Base-by-base conservation (phyloP, 2,888 invertebrate species). In the Pecten maximus region DNA sequence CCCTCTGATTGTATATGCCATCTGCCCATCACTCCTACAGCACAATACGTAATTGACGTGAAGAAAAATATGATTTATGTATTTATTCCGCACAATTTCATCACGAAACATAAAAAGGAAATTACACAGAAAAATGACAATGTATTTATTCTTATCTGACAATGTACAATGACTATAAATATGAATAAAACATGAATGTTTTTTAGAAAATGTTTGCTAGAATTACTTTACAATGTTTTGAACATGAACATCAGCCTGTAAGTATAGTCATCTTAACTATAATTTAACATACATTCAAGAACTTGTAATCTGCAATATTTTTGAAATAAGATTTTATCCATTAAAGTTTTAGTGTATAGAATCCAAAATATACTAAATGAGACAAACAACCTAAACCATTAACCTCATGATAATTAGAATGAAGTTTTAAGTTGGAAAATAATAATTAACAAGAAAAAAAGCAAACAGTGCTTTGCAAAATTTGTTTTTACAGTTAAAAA, bases 71-170 rank as follows among this genome's bases (percentile, higher is more conserved):
- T 74, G 4, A 74, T 74, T 74, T 35, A 74, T 74, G 74, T 74
- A 74, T 74, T 74, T 74, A 74, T 74, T 74, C 74, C 12, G 35
- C 28, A 74, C 15, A 74, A 74, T 74, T 74, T 74, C 74, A 74
- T 74, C 74, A 35, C 35, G 35, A 35, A 6, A 35, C 16, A 74
- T 35, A 35, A 74, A 74, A 74, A 35, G 74, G 35, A 74, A 74
- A 74, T 35, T 74, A 74, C 74, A 28, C 35, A 74, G 8, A 28
- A 74, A 35, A 74, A 74, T 10, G 35, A 74, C 74, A 74, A 74
- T 10, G 28, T 35, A 74, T 74, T 74, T 35, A 35, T 15, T 74
- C 74, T 74, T 60, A 23, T 28, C 74, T 35, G 28, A 74, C 74
- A 74, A 74, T 28, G 28, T 74, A 35, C 35, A 74, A 28, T 74